phyloP scores from a whole-genome alignment of 2,113 vertebrate species.

The Rattus norvegicus region DNA sequence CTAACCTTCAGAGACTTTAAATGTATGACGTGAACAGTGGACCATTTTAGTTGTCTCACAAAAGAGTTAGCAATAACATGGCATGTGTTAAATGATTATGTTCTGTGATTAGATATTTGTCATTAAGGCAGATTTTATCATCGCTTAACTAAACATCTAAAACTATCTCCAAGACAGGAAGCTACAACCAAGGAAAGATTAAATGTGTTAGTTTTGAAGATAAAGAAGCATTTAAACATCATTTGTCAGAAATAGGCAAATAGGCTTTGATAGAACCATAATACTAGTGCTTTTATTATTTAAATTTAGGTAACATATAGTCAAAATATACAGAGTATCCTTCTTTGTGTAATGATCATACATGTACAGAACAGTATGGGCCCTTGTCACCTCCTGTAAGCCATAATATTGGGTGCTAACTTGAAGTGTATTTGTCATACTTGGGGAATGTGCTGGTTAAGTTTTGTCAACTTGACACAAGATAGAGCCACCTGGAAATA shows the following conservation, averaged over 20 bases:
- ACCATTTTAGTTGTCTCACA: background rate
- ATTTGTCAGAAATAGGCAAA: background rate
- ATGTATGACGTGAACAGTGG: background rate
- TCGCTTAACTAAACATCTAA: background rate
- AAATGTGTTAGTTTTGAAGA: slow-evolving; percentile 2
- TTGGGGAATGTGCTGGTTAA: background rate
- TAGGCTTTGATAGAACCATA: background rate
- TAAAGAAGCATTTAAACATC: background rate
- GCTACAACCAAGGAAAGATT: background rate
- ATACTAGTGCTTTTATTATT: background rate
- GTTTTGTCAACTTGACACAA: background rate
- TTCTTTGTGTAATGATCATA: background rate
- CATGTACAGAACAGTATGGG: background rate
- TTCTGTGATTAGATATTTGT: background rate
- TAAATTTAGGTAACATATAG: background rate
- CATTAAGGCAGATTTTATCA: slow-evolving; percentile 7
- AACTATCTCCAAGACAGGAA: background rate
- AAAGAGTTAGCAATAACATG: background rate
- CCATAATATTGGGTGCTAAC: background rate
- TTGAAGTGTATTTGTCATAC: background rate
- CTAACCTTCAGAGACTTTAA: background rate
- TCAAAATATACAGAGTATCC: background rate
- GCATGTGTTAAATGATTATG: background rate
- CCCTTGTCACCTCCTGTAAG: background rate
- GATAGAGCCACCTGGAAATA: background rate